Base-by-base conservation (phyloP, 2,888 invertebrate species). In the Phaedon cochleariae region DNA sequence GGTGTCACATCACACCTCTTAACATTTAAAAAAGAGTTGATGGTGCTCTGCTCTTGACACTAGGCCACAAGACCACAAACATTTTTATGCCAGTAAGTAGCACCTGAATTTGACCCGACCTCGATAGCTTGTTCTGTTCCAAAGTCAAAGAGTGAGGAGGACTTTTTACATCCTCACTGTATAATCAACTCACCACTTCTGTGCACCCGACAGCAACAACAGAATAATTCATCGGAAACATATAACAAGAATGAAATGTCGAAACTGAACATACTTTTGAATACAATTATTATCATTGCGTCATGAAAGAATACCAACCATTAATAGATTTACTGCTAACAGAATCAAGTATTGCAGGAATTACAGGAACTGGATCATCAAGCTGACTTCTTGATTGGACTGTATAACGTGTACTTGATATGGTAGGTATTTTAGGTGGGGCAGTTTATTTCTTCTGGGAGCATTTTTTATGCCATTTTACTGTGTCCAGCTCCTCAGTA, bases 191-290 rank as follows among this genome's bases (percentile, higher is more conserved):
- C 21, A 45, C 37, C 57, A 41, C 20, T 45, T 57, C n/a, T 45
- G 57, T 57, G 57, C 37, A 57, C 26, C 26, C 4, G 26, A 26
- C 26, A 51, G 51, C 51, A 51, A 21, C 51, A 51, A 51, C 51
- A 51, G 22, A 26, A 21, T 10, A 51, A 18, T 49, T 49, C 3
- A 49, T 49, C 49, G n/a, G 7, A 9, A 49, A 49, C 9, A 17
- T 4, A 51, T 20, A 20, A 51, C 51, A 51, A 51, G 3, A 51
- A 51, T n/a, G 48, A 48, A 51, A 15, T 15, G 48, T 48, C 18
- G 22, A 49, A 17, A 22, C 46, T 46, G 17, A 46, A 49, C 18
- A 17, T 49, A 9, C 12, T 49, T 49, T 15, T 49, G 6, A 15
- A 20, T 17, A 22, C 49, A 20, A 49, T 21, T 49, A 49, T 49